Conservation (phyloP, 2,113 vertebrate species). For the Calyptomena viridis region DNA sequence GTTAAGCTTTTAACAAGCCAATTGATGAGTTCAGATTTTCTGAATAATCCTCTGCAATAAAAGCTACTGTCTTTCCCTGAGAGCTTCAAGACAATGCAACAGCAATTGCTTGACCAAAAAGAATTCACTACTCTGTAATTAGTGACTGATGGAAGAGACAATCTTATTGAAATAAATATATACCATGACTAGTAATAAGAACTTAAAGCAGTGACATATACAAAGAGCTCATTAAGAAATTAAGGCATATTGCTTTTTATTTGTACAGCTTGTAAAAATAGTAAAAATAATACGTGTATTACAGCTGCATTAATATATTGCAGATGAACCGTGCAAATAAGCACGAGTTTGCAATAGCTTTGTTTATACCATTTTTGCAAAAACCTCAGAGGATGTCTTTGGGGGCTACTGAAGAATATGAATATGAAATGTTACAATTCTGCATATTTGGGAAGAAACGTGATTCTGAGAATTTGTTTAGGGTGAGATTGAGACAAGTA, state of each 20-base stretch:
- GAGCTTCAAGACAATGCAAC: background rate
- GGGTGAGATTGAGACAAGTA: background rate
- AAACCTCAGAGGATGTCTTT: background rate
- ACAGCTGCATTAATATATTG: background rate
- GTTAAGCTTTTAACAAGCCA: background rate
- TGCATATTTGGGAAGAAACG: background rate
- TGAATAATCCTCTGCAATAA: background rate
- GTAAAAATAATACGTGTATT: too few relatives aligned
- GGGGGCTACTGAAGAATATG: background rate
- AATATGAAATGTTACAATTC: background rate
- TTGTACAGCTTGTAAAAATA: background rate
- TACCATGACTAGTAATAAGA: background rate
- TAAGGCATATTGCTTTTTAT: background rate
- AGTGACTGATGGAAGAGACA: background rate
- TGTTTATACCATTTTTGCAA: background rate
- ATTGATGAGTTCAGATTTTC: background rate
- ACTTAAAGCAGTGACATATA: background rate
- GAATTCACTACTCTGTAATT: background rate
- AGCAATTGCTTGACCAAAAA: background rate
- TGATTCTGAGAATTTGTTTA: background rate
- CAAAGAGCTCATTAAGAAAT: background rate
- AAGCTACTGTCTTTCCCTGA: background rate
- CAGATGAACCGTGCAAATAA: background rate
- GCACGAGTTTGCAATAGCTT: background rate
- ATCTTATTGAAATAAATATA: background rate